Evolutionary conservation across 2,113 vertebrate genomes (phyloP), one percentile per base, ranked within the genome.

Genomic region (Copsychus sechellarum): DNA sequence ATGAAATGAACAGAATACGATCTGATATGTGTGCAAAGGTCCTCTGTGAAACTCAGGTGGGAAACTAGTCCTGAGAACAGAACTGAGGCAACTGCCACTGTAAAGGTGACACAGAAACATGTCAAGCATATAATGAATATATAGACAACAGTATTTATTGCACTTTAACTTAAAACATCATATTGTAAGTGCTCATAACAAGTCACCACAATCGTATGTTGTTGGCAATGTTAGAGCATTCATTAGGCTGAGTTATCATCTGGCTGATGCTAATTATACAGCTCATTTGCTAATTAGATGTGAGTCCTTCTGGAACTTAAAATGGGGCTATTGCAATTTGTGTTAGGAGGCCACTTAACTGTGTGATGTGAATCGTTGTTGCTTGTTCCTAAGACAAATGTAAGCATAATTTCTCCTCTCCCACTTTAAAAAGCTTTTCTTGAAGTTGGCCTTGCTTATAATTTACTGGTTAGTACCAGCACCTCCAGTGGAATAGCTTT

Each of bases 221-320:
- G 26, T 43, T 85, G 60, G 54, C 42, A 65, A 8, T 33, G 43
- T 91, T 45, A 78, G 67, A 61, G 47, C 1, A 0, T 58, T 92
- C 54, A 78, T 69, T 34, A 86, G 43, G 47, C 64, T 69, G n/a
- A 74, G 29, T 66, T 84, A 36, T 85, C 48, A 22, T 66, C 53
- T 38, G 42, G 33, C 14, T 88, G 67, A 88, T 88, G 70, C 10
- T 89, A 92, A 88, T 93, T 89, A 84, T 47, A 19, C 43, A 67
- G 34, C 56, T 92, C 48, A 61, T 88, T 96, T 92, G 70, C 66
- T 88, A 91, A 70, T 93, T 81, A 88, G 74, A 38, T 74, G 6
- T 12, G 29, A 81, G 21, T 81, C n/a, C 48, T 93, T 56, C 73
- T 71, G 56, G 61, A 86, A 45, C 11, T 76, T 33, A 53, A 79